These are phyloP conservation scores for Drosophila mauritiana DNA, from an alignment of 1,140 invertebrate genomes.

Conservation along the genomic window DNA sequence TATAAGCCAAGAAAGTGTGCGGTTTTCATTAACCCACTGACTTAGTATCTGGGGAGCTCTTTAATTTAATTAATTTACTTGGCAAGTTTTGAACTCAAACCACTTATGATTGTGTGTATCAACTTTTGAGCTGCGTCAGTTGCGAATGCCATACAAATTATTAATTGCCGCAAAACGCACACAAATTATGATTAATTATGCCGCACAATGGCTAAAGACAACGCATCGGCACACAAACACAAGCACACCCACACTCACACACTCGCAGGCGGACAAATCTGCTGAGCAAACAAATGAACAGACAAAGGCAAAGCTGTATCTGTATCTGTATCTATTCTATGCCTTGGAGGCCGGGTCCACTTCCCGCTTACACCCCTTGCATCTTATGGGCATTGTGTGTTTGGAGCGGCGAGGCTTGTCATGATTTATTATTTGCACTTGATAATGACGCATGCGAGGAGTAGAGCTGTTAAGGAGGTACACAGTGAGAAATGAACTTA, in stretches of 20 bases:
- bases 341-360: constrained; percentile 4
- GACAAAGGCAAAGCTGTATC: constrained; percentile 56
- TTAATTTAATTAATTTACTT: constrained; percentile 47
- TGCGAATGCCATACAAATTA: constrained; percentile 69
- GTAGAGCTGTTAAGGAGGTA: constrained; percentile 7
- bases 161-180: constrained; percentile 76
- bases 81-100: constrained; percentile 34
- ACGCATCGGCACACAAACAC: constrained; percentile 10
- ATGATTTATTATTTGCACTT: constrained; percentile 83
- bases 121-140: constrained; percentile 45
- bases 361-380: not conserved
- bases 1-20: not conserved
- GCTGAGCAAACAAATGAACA: constrained; percentile 55
- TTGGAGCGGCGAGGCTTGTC: constrained; percentile 49
- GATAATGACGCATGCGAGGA: constrained; percentile 73
- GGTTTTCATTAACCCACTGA: not conserved
- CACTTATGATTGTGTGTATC: constrained; percentile 29
- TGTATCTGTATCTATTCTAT: not conserved
- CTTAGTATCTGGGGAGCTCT: constrained; percentile 19
- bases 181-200: constrained; percentile 81
- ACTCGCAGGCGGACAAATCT: constrained; percentile 26
- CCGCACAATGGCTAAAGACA: constrained; percentile 56
- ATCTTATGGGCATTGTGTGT: constrained; percentile 19
- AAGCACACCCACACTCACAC: not conserved
- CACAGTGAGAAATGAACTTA: constrained; percentile 4